Conservation (phyloP, 1,140 invertebrate species). For the Sitophilus oryzae region DNA sequence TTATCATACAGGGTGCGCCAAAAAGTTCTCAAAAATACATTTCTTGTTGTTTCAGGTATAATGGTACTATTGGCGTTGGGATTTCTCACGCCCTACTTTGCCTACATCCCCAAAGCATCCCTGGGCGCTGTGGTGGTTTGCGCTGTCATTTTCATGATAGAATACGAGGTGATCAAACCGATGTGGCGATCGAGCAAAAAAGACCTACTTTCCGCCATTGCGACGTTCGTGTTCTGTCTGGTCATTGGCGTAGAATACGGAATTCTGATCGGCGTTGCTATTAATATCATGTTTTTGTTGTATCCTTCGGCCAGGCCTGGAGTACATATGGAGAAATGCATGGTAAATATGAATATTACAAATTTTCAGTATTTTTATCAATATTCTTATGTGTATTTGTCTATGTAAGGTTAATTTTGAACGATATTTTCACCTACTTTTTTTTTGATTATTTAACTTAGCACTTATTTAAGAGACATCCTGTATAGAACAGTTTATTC, state of each 20-base stretch:
- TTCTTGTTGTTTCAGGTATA: conserved; percentile 48
- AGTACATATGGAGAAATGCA: conserved; percentile 55
- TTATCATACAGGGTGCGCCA: too few relatives aligned
- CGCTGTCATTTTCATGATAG: conserved; percentile 88
- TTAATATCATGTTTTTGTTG: conserved; percentile 75
- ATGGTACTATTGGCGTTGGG: conserved; percentile 72
- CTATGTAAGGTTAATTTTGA: too few relatives aligned
- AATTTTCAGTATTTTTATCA: background rate
- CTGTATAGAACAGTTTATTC: too few relatives aligned
- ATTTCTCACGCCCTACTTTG: conserved; percentile 80
- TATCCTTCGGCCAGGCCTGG: conserved; percentile 75
- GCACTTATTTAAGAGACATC: too few relatives aligned
- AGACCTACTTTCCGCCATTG: conserved; percentile 57
- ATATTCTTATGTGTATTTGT: background rate
- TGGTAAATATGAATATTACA: conserved; percentile 47
- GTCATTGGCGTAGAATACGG: conserved; percentile 79
- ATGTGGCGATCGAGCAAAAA: conserved; percentile 83
- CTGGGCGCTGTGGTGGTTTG: conserved; percentile 82
- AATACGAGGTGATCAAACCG: conserved; percentile 75
- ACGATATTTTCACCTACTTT: too few relatives aligned
- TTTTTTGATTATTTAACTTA: too few relatives aligned
- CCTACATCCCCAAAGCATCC: conserved; percentile 80
- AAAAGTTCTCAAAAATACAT: too few relatives aligned
- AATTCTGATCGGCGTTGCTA: conserved; percentile 75
- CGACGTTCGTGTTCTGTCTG: conserved; percentile 75